Percentiles rank a stretch among this genome's conserved stretches.
phyloP scores from a whole-genome alignment of 2,797 vertebrate species.

The Manis pentadactyla region DNA sequence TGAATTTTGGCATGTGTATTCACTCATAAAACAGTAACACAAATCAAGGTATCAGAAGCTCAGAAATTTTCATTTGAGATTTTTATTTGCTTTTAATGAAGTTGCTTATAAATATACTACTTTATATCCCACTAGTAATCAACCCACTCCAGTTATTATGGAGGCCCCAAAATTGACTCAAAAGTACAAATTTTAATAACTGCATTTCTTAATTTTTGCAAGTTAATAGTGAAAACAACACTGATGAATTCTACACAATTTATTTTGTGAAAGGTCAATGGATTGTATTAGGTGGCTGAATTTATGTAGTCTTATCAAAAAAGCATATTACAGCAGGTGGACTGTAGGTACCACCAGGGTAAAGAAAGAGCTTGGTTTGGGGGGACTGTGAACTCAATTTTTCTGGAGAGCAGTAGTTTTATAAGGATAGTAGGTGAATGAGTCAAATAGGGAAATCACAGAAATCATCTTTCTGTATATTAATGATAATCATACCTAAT shows the following conservation, averaged over 20 bases:
- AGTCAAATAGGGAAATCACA: background rate
- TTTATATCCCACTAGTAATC: background rate
- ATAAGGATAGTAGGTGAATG: fast-evolving
- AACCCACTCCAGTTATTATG: background rate
- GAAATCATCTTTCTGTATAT: background rate
- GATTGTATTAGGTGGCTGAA: background rate
- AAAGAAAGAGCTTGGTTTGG: background rate
- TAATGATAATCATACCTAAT: no score
- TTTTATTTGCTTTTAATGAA: background rate
- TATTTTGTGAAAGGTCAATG: background rate
- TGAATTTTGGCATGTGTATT: no score
- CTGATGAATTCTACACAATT: background rate
- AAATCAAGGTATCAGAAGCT: no score
- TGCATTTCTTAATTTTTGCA: background rate
- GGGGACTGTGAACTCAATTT: background rate
- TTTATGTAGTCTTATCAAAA: background rate
- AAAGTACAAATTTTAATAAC: background rate
- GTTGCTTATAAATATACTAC: background rate
- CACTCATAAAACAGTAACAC: no score
- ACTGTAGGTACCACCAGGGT: no score
- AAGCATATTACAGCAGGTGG: background rate
- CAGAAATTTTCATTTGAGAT: background rate
- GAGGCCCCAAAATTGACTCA: background rate
- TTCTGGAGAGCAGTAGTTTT: background rate
- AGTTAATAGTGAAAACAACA: background rate